Conservation (phyloP, 2,797 vertebrate species). For the Phaenicophaeus curvirostris region DNA sequence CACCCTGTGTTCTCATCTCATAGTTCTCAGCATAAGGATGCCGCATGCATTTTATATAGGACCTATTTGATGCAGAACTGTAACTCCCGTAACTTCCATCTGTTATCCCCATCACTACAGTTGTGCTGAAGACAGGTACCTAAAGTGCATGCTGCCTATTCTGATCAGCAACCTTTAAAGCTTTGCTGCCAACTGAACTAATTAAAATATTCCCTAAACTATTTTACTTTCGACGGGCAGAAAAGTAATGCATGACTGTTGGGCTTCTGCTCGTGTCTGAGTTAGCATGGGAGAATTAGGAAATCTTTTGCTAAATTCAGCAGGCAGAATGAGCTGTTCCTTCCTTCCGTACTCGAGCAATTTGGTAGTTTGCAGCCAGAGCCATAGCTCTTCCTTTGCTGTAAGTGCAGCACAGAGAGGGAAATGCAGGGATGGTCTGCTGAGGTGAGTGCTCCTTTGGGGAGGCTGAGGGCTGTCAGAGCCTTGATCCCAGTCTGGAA, state of each 20-base stretch:
- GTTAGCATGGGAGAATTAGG: neutral
- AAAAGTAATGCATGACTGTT: rapidly evolving
- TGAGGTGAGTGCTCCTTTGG: neutral
- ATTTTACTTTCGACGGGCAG: neutral
- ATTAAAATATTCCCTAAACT: neutral
- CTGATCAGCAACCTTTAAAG: neutral
- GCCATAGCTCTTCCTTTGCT: neutral
- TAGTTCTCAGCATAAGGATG: neutral
- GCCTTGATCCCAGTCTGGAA: neutral
- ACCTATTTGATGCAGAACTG: neutral
- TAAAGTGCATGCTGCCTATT: neutral
- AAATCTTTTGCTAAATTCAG: neutral
- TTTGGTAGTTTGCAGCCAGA: neutral
- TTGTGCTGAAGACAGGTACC: neutral
- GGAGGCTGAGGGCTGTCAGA: neutral
- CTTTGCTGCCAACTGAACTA: neutral
- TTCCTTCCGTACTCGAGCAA: neutral
- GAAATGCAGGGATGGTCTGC: neutral
- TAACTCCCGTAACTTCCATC: neutral
- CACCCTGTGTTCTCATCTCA: neutral
- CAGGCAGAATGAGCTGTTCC: neutral
- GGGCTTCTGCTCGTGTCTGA: neutral
- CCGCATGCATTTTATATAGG: rapidly evolving
- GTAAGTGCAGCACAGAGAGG: neutral
- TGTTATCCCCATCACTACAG: neutral